A percentile compares a stretch with the other conserved stretches of the same genome.
Conservation (phyloP, 2,113 vertebrate genomes). For the Megalops atlanticus region DNA sequence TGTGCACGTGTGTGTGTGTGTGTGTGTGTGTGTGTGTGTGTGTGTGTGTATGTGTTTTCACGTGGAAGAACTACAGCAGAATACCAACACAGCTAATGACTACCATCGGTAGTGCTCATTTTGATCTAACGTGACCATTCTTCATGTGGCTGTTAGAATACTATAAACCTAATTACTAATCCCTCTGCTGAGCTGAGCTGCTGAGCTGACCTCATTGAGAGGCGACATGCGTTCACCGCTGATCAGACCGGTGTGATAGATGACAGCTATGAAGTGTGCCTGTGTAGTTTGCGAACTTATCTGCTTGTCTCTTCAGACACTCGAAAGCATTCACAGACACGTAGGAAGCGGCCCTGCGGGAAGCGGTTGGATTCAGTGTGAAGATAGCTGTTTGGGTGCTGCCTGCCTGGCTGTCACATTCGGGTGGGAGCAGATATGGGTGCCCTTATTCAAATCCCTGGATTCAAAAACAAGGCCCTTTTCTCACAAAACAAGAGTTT, state of each 20-base stretch:
- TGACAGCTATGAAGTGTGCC: background rate
- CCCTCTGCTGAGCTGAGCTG: no score
- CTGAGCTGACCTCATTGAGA: background rate
- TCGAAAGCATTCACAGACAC: background rate
- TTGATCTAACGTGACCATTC: no score
- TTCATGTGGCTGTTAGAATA: background rate
- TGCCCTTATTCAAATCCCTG: no score
- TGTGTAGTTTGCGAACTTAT: background rate
- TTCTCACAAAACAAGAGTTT: no score
- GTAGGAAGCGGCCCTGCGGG: no score
- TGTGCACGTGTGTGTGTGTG: background rate
- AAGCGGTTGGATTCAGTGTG: no score
- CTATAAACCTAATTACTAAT: background rate
- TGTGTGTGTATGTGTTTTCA: conserved; percentile 15
- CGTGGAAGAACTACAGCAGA: background rate
- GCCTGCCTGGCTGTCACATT: no score
- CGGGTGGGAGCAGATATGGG: no score
- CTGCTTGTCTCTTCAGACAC: background rate
- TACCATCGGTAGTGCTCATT: background rate
- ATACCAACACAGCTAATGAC: background rate
- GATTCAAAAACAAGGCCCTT: no score
- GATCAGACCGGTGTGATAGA: background rate
- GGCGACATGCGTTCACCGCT: background rate
- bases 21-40: conserved; percentile 8
- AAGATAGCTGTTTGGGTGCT: no score